Evolutionary conservation across 30 jellyfish, hydroid and myxozoan genomes (phyloP).

Genomic region (Aurelia sp.): DNA sequence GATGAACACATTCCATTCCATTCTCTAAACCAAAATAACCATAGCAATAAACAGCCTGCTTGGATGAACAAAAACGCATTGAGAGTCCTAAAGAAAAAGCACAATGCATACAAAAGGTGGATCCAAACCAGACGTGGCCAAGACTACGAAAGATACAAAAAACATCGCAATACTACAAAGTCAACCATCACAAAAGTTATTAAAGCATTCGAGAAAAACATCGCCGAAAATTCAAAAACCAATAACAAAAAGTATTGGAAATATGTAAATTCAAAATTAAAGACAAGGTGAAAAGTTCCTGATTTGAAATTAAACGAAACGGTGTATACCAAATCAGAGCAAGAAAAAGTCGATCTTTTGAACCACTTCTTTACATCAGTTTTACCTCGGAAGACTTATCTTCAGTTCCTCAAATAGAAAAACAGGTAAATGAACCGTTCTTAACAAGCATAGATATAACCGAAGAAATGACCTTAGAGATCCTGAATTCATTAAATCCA

Average conservation of each 20-base stretch:
- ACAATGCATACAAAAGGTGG: too few species aligned
- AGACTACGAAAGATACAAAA: too few species aligned
- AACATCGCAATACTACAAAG: too few species aligned
- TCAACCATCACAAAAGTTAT: too few species aligned
- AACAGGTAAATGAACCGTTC: not conserved
- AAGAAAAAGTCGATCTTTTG: conserved; percentile 1
- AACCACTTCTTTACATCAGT: not conserved
- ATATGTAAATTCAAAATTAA: not conserved
- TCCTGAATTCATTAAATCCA: too few species aligned
- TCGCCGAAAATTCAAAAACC: not conserved
- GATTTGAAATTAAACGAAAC: not conserved
- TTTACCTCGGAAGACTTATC: conserved; percentile 5
- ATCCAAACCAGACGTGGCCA: too few species aligned
- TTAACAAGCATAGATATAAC: not conserved
- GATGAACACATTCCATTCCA: not conserved
- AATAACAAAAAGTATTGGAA: not conserved
- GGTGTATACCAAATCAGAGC: not conserved
- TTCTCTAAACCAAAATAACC: not conserved
- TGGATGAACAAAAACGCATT: too few species aligned
- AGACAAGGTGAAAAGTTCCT: not conserved
- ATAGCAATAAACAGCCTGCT: too few species aligned
- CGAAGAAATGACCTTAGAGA: too few species aligned
- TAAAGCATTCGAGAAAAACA: too few species aligned
- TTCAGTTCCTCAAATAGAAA: conserved; percentile 4
- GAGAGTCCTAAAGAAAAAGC: too few species aligned